These are phyloP conservation scores for Anastrepha obliqua DNA, from an alignment of 1,140 invertebrate genomes.

Conservation along the genomic window DNA sequence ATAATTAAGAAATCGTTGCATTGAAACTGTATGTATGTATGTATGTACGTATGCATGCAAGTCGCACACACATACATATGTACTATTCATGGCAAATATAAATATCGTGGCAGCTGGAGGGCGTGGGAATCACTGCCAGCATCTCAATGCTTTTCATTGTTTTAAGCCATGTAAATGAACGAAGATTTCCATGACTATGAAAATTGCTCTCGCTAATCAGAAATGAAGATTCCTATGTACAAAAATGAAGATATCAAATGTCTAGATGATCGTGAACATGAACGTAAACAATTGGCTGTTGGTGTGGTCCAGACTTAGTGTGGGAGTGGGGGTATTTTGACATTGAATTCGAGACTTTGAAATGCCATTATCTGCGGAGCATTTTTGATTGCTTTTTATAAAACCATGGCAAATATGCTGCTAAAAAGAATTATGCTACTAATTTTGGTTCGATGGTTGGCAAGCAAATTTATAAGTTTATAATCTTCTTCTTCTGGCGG, in stretches of 20 bases:
- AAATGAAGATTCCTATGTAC: not conserved
- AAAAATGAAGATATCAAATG: not conserved
- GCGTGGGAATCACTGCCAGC: constrained; percentile 8
- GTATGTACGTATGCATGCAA: not conserved
- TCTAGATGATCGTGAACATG: not conserved
- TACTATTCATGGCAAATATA: not conserved
- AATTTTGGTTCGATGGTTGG: no score
- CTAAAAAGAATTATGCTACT: no score
- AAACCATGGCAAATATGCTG: no score
- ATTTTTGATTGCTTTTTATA: no score
- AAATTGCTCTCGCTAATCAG: not conserved
- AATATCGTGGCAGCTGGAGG: not conserved
- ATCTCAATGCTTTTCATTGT: constrained; percentile 18
- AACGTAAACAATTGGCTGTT: no score
- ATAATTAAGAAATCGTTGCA: constrained; percentile 20
- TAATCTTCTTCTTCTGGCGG: no score
- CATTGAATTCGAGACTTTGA: constrained; percentile 10
- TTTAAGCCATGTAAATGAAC: not conserved
- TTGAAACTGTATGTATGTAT: not conserved
- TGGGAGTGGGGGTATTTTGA: not conserved
- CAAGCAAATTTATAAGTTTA: no score
- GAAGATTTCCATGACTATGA: constrained; percentile 48
- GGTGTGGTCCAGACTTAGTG: not conserved
- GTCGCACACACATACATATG: not conserved
- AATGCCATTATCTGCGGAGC: not conserved